Base-by-base conservation (phyloP, 2,888 invertebrate genomes). In the Omphaloscelis lunosa region DNA sequence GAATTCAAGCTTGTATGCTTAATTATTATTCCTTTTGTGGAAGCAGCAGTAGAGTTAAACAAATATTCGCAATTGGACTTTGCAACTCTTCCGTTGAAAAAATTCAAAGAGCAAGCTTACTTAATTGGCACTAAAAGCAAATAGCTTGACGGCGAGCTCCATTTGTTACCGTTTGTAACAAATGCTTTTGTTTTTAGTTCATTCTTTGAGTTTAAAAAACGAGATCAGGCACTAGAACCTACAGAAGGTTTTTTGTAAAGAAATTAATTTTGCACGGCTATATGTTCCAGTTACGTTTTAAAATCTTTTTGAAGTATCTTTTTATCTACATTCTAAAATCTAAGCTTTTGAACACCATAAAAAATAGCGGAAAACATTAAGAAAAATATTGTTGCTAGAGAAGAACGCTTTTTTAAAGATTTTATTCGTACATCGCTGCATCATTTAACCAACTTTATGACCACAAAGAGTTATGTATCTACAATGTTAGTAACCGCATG, bases 61-160 rank as follows among this genome's bases (percentile, higher is more conserved):
- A 78, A 83, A 83, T 75, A 51, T 74, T 69, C 39, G 48, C 34
- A 75, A 85, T 63, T 29, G 20, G 34, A 62, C 56, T 76, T 75
- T 48, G 48, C 69, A 80, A 66, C 72, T 69, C 53, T 76, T 80
- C 58, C 41, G 56, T 66, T 80, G 27, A 76, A 73, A 79, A 77
- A 79, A 75, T 72, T 68, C 62, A 76, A 85, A 85, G 84, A 82
- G 79, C 82, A 85, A 89, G 89, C 87, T 89, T 89, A 90, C 87
- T 89, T 89, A 90, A 80, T 78, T 89, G 87, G 86, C 86, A 89
- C 85, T 88, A 89, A 89, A 90, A 89, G 85, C 86, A 90, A 91
- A 89, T 87, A 88, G 86, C 83, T 87, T 82, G 82, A 82, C 78
- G 80, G 84, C 85, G 79, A 72, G 69, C 77, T 84, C 81, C 86